phyloP scores from a whole-genome alignment of 2,797 vertebrate genomes.

The Silurus lanzhouensis region DNA sequence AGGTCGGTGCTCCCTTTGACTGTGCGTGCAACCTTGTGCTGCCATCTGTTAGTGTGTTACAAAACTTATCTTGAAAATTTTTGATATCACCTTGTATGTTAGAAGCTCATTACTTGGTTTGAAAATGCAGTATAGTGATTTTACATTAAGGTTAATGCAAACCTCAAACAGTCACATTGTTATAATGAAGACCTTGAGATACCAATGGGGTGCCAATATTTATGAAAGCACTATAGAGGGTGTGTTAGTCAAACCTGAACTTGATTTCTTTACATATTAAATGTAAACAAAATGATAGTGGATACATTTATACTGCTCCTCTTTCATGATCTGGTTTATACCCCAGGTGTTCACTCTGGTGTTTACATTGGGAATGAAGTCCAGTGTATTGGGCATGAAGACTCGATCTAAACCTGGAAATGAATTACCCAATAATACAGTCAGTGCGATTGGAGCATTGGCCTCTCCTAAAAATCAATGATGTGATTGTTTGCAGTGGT shows the following conservation, averaged over 20 bases:
- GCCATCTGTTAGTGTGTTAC: neutral
- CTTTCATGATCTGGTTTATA: neutral
- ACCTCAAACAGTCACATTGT: neutral
- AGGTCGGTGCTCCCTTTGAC: too few relatives aligned
- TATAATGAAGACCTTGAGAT: neutral
- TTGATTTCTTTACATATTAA: neutral
- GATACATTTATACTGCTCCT: neutral
- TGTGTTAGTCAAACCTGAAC: neutral
- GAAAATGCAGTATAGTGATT: neutral
- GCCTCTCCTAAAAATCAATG: slow-evolving; percentile 4
- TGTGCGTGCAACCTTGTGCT: too few relatives aligned
- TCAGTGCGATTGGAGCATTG: neutral
- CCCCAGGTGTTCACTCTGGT: neutral
- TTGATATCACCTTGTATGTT: neutral
- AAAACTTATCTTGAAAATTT: too few relatives aligned
- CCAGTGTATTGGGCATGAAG: neutral
- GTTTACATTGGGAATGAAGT: neutral
- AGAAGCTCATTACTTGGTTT: neutral
- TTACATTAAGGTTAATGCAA: neutral
- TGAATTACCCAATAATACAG: neutral
- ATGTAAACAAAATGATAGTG: neutral
- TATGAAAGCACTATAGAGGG: neutral
- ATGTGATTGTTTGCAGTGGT: neutral
- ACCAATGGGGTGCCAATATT: neutral
- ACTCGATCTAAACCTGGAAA: neutral